phyloP scores from a whole-genome alignment of 2,113 vertebrate genomes.

The Hemicordylus capensis region DNA sequence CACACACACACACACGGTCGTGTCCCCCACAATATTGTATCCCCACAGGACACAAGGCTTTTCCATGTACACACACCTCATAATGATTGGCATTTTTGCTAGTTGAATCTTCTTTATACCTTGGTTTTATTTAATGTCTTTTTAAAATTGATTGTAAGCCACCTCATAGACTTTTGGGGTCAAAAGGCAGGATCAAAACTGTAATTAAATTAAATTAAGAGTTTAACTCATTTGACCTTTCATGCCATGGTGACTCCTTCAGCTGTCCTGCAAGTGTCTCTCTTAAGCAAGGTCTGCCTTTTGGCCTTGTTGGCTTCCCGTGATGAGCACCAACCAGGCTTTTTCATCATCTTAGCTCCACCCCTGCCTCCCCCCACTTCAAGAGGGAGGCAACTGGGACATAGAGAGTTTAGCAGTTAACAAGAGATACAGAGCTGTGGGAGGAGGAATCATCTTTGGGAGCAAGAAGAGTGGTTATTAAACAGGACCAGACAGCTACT shows the following conservation, averaged over 20 bases:
- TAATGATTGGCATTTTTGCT: too few relatives aligned
- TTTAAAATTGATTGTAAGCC: background rate
- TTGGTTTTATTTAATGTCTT: background rate
- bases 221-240: background rate
- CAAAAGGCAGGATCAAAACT: background rate
- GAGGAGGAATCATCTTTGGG: constrained; percentile 1
- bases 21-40: too few relatives aligned
- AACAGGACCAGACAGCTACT: background rate
- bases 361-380: background rate
- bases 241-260: background rate
- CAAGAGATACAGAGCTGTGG: accelerated
- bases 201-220: background rate
- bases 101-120: background rate
- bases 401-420: background rate
- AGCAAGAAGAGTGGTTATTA: background rate
- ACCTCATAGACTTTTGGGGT: background rate
- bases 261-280: background rate
- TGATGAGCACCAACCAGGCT: background rate
- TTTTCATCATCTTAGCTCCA: constrained; percentile 32
- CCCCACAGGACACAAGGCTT: too few relatives aligned
- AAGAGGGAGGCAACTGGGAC: constrained; percentile 16
- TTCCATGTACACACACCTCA: too few relatives aligned
- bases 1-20: too few relatives aligned
- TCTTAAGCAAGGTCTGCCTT: background rate
- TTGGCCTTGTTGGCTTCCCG: constrained; percentile 36